Conservation (phyloP, 2,113 vertebrate genomes). For the Rafetus swinhoei region DNA sequence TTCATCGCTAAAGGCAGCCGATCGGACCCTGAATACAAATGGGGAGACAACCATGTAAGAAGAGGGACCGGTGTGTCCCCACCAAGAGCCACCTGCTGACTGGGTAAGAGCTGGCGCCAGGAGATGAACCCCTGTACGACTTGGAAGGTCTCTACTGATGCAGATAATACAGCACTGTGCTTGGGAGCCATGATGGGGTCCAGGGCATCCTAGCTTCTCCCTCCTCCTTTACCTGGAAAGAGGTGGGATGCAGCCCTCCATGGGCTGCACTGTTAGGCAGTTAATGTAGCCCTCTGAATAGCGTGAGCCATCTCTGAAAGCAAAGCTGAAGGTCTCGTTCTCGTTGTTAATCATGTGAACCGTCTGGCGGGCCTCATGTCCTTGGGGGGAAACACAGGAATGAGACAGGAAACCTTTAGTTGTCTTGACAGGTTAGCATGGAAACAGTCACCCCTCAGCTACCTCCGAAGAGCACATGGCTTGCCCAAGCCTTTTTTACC, state of each 20-base stretch:
- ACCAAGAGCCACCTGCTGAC: background rate
- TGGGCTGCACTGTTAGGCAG: constrained; percentile 78
- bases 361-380: constrained; percentile 70
- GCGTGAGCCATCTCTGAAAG: constrained; percentile 81
- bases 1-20: background rate
- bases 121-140: fast-evolving
- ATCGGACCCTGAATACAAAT: background rate
- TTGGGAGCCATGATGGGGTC: background rate
- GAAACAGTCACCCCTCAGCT: fast-evolving
- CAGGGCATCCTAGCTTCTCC: background rate
- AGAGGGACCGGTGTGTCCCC: background rate
- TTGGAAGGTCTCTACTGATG: background rate
- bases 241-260: constrained; percentile 82
- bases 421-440: background rate
- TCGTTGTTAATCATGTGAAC: constrained; percentile 86
- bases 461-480: background rate
- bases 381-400: constrained; percentile 63
- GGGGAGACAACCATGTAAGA: background rate
- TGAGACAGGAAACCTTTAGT: background rate
- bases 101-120: background rate
- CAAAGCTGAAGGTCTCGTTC: constrained; percentile 80
- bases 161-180: background rate
- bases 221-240: constrained; percentile 78
- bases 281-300: constrained; percentile 79
- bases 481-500: background rate